Conservation (phyloP, 2,888 invertebrate species). For the Drosophila aldrichi region DNA sequence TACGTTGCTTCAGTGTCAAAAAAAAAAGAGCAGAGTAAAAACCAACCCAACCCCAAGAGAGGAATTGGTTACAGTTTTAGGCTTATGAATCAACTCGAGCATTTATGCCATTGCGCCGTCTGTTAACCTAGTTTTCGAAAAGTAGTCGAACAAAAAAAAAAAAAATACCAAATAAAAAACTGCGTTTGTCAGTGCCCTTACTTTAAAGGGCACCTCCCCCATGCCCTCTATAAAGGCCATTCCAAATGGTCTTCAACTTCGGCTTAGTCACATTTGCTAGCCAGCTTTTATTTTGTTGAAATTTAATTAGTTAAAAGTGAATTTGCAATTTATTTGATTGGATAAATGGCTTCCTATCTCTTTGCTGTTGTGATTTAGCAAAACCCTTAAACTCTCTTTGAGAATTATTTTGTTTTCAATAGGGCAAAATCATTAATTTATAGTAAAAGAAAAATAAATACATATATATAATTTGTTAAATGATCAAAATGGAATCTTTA, state of each 20-base stretch:
- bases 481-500: too few relatives aligned
- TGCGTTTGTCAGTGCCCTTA: constrained; percentile 41
- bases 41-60: constrained; percentile 22
- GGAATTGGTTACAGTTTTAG: constrained; percentile 74
- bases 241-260: constrained; percentile 37
- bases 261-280: constrained; percentile 48
- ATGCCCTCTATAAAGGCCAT: constrained; percentile 19
- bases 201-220: constrained; percentile 43
- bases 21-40: constrained; percentile 7
- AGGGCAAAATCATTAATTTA: too few relatives aligned
- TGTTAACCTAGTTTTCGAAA: constrained; percentile 76
- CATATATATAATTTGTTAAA: too few relatives aligned
- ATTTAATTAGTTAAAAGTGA: background rate
- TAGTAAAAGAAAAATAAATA: too few relatives aligned
- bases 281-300: background rate
- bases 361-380: background rate
- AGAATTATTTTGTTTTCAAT: too few relatives aligned
- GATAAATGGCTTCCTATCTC: constrained; percentile 2
- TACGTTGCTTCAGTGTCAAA: constrained; percentile 46
- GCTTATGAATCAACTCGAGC: constrained; percentile 73
- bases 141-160: constrained; percentile 18
- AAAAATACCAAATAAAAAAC: constrained; percentile 41
- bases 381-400: background rate
- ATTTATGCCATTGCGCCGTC: constrained; percentile 46
- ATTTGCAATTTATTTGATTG: constrained; percentile 34